Evolutionary conservation across 2,797 vertebrate genomes (phyloP).

Genomic region (Bovichtus variegatus): DNA sequence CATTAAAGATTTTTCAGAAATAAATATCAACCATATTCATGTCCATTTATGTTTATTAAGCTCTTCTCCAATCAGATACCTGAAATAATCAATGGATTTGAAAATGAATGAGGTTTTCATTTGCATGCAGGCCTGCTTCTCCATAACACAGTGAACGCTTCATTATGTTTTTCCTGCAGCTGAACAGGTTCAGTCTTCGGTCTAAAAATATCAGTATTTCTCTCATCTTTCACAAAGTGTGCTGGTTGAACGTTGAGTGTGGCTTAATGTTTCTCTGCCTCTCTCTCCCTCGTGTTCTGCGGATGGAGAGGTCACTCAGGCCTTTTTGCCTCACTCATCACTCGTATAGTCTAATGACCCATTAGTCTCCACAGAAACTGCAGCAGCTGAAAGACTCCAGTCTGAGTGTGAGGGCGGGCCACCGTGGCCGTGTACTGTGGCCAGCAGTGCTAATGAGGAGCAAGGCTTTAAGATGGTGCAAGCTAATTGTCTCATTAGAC

Average conservation of each 20-base stretch:
- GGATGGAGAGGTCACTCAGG: slow-evolving; percentile 30
- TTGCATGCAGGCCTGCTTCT: background rate
- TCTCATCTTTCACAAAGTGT: background rate
- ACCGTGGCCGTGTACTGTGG: slow-evolving; percentile 25
- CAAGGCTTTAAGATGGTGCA: slow-evolving; percentile 47
- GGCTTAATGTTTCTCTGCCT: slow-evolving; percentile 7
- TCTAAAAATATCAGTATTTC: background rate
- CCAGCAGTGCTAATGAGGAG: slow-evolving; percentile 62
- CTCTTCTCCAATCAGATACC: background rate
- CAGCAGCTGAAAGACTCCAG: slow-evolving; percentile 29
- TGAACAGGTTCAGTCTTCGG: background rate
- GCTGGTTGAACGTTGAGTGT: background rate
- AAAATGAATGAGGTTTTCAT: background rate
- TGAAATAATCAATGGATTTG: background rate
- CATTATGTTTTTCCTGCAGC: background rate
- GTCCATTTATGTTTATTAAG: background rate
- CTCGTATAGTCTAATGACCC: slow-evolving; percentile 41
- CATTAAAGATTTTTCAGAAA: background rate
- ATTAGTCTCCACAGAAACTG: slow-evolving; percentile 56
- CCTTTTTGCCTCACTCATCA: slow-evolving; percentile 41
- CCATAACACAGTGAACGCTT: background rate
- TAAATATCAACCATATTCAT: background rate
- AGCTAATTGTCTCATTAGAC: slow-evolving; percentile 69
- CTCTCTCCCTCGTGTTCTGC: slow-evolving; percentile 15
- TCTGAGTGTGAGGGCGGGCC: slow-evolving; percentile 42